Conservation (phyloP, 2,113 vertebrate genomes). For the Anseranas semipalmata region DNA sequence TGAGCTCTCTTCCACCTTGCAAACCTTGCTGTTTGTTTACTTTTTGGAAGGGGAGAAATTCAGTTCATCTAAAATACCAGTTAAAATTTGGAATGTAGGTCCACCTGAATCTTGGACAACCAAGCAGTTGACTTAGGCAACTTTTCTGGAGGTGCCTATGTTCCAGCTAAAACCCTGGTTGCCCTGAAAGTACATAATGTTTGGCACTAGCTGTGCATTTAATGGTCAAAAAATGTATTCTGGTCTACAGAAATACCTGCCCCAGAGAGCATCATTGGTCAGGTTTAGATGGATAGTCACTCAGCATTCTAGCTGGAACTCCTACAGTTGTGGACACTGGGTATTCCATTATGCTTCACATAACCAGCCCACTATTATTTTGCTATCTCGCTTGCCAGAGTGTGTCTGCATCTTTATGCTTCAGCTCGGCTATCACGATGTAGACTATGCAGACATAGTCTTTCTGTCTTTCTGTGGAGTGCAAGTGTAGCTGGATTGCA, state of each 20-base stretch:
- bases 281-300: background rate
- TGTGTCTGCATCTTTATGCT: background rate
- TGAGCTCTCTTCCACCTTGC: background rate
- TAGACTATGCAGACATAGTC: background rate
- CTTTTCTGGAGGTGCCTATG: background rate
- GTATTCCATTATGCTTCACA: background rate
- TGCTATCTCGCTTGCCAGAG: background rate
- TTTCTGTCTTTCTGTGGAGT: background rate
- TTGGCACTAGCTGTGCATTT: background rate
- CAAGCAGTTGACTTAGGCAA: background rate
- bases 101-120: background rate
- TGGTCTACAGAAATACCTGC: background rate
- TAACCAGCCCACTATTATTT: background rate
- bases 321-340: background rate
- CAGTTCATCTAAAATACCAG: background rate
- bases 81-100: background rate
- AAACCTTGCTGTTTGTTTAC: background rate
- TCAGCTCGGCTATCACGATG: background rate
- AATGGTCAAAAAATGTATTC: background rate
- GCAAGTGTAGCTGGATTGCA: background rate
- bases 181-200: background rate
- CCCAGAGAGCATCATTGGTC: accelerated
- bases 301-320: background rate
- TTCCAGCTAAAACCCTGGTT: background rate
- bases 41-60: conserved; percentile 1